A percentile compares a stretch with the other conserved stretches of the same genome.
Evolutionary conservation across 1,140 invertebrate species (phyloP).

Genomic region (Muscidifurax raptorellus): DNA sequence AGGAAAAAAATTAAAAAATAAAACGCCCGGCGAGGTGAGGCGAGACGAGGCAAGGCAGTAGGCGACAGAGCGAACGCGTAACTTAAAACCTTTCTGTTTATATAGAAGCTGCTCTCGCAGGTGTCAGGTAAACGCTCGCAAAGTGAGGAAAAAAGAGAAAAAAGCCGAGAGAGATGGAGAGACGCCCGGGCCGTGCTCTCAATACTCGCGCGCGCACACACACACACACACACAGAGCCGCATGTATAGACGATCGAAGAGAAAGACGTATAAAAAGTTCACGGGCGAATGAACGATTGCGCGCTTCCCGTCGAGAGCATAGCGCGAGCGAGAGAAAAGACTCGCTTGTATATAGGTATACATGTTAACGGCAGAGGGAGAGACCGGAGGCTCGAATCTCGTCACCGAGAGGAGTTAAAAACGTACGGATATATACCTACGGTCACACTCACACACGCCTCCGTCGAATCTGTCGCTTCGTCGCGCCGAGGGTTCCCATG

Average conservation of each 20-base stretch:
- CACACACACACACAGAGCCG: not conserved
- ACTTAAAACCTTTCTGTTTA: constrained; percentile 51
- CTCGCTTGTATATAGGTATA: not conserved
- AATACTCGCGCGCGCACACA: not conserved
- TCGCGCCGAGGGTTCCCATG: constrained; percentile 24
- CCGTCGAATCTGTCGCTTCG: constrained; percentile 26
- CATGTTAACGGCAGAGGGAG: not conserved
- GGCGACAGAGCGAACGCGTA: constrained; percentile 8
- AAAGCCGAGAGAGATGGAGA: not conserved
- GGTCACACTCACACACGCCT: constrained; percentile 32
- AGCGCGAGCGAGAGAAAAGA: not conserved
- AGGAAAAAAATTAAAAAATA: constrained; percentile 33
- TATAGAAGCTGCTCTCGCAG: constrained; percentile 37
- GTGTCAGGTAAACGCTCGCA: constrained; percentile 44
- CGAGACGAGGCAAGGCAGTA: not conserved
- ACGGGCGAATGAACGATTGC: constrained; percentile 48
- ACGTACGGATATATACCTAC: not conserved
- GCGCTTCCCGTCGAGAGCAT: constrained; percentile 40
- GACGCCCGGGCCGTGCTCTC: not conserved
- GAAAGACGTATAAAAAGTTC: constrained; percentile 46
- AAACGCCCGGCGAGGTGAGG: not conserved
- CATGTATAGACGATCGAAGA: not conserved
- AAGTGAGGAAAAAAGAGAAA: constrained; percentile 24
- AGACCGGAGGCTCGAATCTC: constrained; percentile 37
- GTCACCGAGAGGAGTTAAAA: constrained; percentile 34